phyloP scores from a whole-genome alignment of 2,797 vertebrate species.

The Malurus leucopterus region DNA sequence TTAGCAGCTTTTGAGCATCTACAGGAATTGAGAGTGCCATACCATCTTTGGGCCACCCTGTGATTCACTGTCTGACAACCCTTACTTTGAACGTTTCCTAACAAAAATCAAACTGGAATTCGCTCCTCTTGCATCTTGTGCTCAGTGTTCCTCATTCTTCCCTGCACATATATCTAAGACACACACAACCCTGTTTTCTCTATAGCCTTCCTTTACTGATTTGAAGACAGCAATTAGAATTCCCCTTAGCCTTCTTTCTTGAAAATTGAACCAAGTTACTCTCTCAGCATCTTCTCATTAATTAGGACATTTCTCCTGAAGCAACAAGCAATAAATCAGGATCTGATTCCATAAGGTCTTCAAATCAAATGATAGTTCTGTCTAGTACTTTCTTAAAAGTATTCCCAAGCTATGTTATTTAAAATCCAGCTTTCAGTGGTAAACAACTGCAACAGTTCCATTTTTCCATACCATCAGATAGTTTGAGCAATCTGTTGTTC shows the following conservation, averaged over 20 bases:
- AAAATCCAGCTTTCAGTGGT: not conserved
- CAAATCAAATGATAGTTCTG: not conserved
- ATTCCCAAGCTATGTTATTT: not conserved
- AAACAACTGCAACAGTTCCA: not conserved
- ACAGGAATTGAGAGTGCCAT: not conserved
- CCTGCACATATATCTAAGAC: not conserved
- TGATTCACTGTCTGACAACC: not conserved
- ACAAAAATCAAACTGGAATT: not conserved
- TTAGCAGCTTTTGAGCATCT: not conserved
- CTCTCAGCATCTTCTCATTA: not conserved
- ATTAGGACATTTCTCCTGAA: not conserved
- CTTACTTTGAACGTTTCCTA: not conserved
- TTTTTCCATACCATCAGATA: constrained; percentile 76
- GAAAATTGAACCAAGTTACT: not conserved
- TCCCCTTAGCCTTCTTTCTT: not conserved
- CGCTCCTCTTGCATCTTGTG: not conserved
- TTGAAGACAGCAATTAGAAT: not conserved
- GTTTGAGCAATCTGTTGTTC: constrained; percentile 93
- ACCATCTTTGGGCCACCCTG: not conserved
- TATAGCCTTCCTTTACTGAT: not conserved
- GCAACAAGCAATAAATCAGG: not conserved
- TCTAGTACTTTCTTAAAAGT: not conserved
- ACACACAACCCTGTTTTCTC: accelerated
- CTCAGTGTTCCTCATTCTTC: not conserved
- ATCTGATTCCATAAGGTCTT: not conserved